A percentile compares a stretch with the other conserved stretches of the same genome.
Evolutionary conservation across 1,140 invertebrate species (phyloP).

Genomic region (Thaumatotibia leucotreta): DNA sequence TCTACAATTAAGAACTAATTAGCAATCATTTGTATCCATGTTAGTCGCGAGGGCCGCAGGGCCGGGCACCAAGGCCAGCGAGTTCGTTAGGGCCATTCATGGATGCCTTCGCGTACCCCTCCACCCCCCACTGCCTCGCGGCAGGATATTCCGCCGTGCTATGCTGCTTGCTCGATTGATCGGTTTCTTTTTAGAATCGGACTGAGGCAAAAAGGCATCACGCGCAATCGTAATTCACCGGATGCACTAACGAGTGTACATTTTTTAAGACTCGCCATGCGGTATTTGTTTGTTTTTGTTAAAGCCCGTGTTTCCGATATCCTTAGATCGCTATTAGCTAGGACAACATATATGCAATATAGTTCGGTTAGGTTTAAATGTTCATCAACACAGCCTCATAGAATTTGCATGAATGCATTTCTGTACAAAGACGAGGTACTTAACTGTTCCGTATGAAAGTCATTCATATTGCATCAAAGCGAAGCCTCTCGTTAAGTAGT

Average conservation of each 20-base stretch:
- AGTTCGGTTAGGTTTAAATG: not conserved
- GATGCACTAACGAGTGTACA: constrained; percentile 71
- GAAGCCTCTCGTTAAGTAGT: not conserved
- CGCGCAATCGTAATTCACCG: constrained; percentile 67
- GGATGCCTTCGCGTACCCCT: constrained; percentile 47
- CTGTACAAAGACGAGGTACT: not conserved
- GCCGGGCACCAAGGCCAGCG: constrained; percentile 62
- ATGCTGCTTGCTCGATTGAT: constrained; percentile 56
- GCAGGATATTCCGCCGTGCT: constrained; percentile 59
- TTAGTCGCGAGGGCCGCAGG: constrained; percentile 38
- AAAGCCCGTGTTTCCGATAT: constrained; percentile 43
- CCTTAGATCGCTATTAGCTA: constrained; percentile 17
- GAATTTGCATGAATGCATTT: not conserved
- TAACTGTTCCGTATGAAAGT: not conserved
- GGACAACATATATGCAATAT: not conserved
- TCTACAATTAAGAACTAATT: constrained; percentile 12
- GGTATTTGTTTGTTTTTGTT: constrained; percentile 59
- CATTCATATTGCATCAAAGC: constrained; percentile 9
- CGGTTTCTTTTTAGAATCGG: constrained; percentile 54
- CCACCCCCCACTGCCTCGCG: constrained; percentile 32
- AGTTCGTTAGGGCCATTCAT: constrained; percentile 73
- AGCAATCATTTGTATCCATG: constrained; percentile 21
- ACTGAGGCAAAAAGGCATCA: constrained; percentile 51
- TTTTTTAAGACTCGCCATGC: constrained; percentile 54
- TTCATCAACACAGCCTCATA: not conserved